phyloP scores from a whole-genome alignment of 2,888 invertebrate species.

The Nudaria mundana region DNA sequence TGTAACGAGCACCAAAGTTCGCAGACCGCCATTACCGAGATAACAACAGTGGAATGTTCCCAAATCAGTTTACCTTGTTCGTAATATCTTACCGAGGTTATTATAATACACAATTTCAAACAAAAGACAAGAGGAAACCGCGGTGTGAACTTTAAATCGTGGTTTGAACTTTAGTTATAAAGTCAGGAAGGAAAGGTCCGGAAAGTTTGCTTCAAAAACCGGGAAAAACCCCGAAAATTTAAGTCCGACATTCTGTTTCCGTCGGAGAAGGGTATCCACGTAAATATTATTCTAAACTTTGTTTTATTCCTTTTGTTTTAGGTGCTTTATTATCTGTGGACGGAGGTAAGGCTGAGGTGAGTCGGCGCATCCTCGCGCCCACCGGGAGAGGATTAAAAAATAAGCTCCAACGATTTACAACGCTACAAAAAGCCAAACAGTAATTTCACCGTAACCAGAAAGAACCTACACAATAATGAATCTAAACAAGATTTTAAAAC shows the following conservation, averaged over 20 bases:
- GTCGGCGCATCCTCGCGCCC: conserved; percentile 24
- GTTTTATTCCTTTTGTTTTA: conserved; percentile 73
- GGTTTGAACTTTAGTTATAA: conserved; percentile 60
- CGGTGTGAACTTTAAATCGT: conserved; percentile 57
- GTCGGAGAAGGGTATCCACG: conserved; percentile 52
- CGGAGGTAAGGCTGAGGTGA: conserved; percentile 41
- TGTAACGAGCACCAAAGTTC: conserved; percentile 14
- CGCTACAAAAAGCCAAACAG: conserved; percentile 34
- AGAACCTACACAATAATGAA: conserved; percentile 51
- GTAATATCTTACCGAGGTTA: conserved; percentile 55
- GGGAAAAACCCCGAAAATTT: conserved; percentile 66
- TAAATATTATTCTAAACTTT: conserved; percentile 73
- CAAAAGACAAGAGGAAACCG: conserved; percentile 61
- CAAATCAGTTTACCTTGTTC: conserved; percentile 52
- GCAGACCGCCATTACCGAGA: conserved; percentile 27
- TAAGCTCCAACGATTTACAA: conserved; percentile 35
- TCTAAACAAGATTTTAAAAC: conserved; percentile 63
- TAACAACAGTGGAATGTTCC: conserved; percentile 41
- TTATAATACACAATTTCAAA: conserved; percentile 62
- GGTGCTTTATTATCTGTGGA: conserved; percentile 65
- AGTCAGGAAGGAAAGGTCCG: conserved; percentile 72
- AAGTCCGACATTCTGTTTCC: conserved; percentile 67
- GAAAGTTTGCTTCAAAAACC: conserved; percentile 62
- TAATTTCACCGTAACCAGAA: conserved; percentile 37
- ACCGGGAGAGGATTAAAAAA: conserved; percentile 24